Percentiles rank a stretch among this genome's conserved stretches.
Evolutionary conservation across 2,113 vertebrate genomes (phyloP).

Genomic region (Odocoileus virginianus): DNA sequence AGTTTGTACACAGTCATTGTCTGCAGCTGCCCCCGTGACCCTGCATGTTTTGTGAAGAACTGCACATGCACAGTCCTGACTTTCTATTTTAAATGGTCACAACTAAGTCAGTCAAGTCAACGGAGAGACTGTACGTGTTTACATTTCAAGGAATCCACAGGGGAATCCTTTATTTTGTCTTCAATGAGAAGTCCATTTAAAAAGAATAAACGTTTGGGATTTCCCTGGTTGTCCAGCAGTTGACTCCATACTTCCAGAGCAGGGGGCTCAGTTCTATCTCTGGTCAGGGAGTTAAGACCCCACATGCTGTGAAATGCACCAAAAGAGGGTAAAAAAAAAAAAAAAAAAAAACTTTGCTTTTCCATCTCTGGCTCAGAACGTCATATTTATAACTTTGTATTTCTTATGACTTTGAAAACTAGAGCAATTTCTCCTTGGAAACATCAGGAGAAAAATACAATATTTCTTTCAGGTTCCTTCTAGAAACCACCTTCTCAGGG

Average conservation of each 20-base stretch:
- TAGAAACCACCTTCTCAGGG: background rate
- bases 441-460: background rate
- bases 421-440: background rate
- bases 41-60: conserved; percentile 19
- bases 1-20: conserved; percentile 58
- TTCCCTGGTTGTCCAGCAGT: background rate
- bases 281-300: background rate
- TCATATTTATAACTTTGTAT: background rate
- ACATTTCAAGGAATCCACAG: background rate
- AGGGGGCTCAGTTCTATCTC: background rate
- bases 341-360: background rate
- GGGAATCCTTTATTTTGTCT: conserved; percentile 9
- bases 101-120: conserved; percentile 41
- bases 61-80: background rate
- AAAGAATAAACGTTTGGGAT: background rate
- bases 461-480: conserved; percentile 3
- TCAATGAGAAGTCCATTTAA: conserved; percentile 11
- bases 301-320: background rate
- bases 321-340: background rate
- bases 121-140: conserved; percentile 32
- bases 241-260: background rate
- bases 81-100: conserved; percentile 49
- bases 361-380: background rate
- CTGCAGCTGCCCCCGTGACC: conserved; percentile 32
- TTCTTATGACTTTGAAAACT: background rate